phyloP scores from a whole-genome alignment of 2,888 invertebrate genomes.

The Eristalis pertinax region DNA sequence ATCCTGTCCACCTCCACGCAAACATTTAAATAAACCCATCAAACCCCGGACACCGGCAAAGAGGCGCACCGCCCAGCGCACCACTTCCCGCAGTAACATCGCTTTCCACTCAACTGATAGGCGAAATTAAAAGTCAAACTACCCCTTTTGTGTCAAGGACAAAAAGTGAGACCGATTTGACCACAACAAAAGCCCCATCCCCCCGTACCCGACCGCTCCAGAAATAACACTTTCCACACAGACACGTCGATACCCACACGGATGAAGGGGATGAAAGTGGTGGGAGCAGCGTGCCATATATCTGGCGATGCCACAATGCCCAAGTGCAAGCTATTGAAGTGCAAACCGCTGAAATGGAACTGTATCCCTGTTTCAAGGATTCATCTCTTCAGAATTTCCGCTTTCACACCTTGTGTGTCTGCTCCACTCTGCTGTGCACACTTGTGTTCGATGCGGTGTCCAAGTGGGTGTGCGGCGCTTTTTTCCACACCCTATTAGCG shows the following conservation, averaged over 20 bases:
- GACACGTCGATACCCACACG: background rate
- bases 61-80: constrained; percentile 1
- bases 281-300: background rate
- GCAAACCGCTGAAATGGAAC: constrained; percentile 61
- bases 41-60: constrained; percentile 2
- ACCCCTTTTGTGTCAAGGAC: constrained; percentile 67
- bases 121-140: constrained; percentile 67
- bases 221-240: constrained; percentile 22
- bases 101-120: constrained; percentile 11
- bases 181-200: constrained; percentile 55
- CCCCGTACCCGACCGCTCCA: background rate
- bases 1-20: background rate
- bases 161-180: constrained; percentile 68
- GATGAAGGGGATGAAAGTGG: no score
- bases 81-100: background rate
- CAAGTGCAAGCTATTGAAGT: constrained; percentile 46
- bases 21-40: constrained; percentile 55
- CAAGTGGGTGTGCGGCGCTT: constrained; percentile 34
- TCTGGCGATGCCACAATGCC: background rate
- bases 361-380: constrained; percentile 48
- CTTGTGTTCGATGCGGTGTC: constrained; percentile 8
- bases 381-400: constrained; percentile 57
- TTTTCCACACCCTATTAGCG: constrained; percentile 62
- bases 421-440: background rate
- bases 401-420: constrained; percentile 40